Conservation (phyloP, 2,888 invertebrate genomes). For the Orthosia cruda region DNA sequence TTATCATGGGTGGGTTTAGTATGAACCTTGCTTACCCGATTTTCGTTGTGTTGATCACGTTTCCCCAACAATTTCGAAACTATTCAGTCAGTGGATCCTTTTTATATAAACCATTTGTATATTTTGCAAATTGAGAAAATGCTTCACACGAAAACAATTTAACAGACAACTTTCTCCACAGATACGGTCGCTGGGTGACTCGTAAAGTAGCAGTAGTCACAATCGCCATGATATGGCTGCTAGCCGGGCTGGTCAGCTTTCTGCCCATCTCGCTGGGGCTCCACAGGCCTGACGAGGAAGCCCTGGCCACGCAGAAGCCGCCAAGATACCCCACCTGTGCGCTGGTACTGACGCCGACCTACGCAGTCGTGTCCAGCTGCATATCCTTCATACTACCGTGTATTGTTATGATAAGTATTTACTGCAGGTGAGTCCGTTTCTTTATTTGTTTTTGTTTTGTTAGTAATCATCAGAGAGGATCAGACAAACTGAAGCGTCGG, state of each 20-base stretch:
- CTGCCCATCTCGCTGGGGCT: conserved; percentile 98
- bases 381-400: conserved; percentile 99
- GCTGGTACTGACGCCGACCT: conserved; percentile 98
- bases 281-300: conserved; percentile 94
- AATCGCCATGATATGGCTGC: conserved; percentile 98
- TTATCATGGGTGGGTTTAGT: no score
- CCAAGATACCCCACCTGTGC: conserved; percentile 98
- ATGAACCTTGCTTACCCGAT: neutral
- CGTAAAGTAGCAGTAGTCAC: conserved; percentile 96
- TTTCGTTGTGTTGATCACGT: neutral
- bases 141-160: neutral
- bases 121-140: no score
- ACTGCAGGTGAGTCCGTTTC: conserved; percentile 92
- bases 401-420: conserved; percentile 98
- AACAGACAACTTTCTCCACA: conserved; percentile 77
- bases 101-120: neutral
- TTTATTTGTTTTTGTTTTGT: neutral
- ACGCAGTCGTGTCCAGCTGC: conserved; percentile 99
- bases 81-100: neutral
- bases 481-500: neutral
- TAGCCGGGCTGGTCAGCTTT: conserved; percentile 98
- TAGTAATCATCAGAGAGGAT: neutral
- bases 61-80: neutral
- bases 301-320: conserved; percentile 93
- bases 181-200: conserved; percentile 98